Conservation (phyloP, 1,140 invertebrate species). For the Babylonia areolata region DNA sequence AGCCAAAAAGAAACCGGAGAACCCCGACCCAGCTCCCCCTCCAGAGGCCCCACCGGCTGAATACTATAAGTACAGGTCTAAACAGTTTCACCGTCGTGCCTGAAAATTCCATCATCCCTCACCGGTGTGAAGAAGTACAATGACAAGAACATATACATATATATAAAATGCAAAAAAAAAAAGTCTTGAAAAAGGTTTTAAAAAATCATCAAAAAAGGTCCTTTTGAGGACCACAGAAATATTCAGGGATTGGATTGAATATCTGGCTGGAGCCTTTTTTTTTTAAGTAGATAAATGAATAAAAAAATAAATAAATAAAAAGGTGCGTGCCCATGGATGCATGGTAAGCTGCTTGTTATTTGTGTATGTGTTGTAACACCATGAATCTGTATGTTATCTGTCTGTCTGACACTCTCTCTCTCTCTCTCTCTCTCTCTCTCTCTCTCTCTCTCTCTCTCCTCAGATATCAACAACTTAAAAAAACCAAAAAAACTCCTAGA, state of each 20-base stretch:
- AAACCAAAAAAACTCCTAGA: no score
- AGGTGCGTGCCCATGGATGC: no score
- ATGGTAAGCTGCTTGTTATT: no score
- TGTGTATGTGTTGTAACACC: background rate
- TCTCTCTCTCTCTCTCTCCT: slow-evolving; percentile 22
- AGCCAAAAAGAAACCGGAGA: background rate
- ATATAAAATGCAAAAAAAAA: background rate
- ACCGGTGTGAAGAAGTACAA: background rate
- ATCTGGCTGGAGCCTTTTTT: no score
- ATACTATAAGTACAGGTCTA: no score
- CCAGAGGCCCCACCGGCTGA: background rate
- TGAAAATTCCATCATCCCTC: background rate
- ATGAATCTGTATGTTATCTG: background rate
- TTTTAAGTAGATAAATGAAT: no score
- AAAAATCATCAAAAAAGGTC: background rate
- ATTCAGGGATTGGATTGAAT: background rate
- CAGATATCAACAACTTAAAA: no score
- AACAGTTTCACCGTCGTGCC: background rate
- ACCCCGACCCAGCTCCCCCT: no score
- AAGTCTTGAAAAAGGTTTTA: background rate
- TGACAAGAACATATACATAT: background rate
- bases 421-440: slow-evolving; percentile 25
- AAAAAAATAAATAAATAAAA: no score
- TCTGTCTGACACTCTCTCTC: background rate
- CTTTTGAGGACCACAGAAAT: background rate